A percentile compares a stretch with the other conserved stretches of the same genome.
These are phyloP conservation scores for Chouioia cunea DNA, from an alignment of 2,888 invertebrate genomes.

Conservation along the genomic window DNA sequence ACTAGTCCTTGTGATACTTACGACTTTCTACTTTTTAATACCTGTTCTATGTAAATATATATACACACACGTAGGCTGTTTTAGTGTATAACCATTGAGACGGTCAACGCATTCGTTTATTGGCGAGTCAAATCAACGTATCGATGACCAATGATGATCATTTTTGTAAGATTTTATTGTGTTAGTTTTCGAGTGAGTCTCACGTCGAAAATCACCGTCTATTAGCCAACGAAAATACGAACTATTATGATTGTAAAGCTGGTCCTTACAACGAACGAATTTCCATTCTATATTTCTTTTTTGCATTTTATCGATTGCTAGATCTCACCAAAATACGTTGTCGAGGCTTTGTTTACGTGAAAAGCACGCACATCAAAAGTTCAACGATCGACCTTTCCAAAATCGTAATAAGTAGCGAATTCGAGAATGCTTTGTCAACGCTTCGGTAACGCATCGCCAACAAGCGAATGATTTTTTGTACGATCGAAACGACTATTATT, in stretches of 20 bases:
- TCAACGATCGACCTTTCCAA: too few species aligned
- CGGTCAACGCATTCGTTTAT: slow-evolving; percentile 47
- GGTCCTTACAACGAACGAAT: slow-evolving; percentile 43
- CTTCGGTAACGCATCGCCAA: slow-evolving; percentile 46
- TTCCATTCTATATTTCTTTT: slow-evolving; percentile 15
- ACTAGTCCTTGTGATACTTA: slow-evolving; percentile 66
- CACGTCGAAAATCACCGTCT: slow-evolving; percentile 41
- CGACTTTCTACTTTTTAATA: slow-evolving; percentile 65
- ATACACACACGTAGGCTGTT: slow-evolving; percentile 55
- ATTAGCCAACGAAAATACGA: slow-evolving; percentile 42
- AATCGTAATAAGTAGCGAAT: too few species aligned
- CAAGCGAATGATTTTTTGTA: slow-evolving; percentile 52
- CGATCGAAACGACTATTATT: slow-evolving; percentile 46
- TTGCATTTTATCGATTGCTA: slow-evolving; percentile 18
- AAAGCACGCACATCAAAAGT: too few species aligned
- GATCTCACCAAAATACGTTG: background rate
- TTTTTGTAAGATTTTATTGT: slow-evolving; percentile 38
- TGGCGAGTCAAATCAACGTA: slow-evolving; percentile 43
- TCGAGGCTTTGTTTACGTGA: too few species aligned
- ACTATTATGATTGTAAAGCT: slow-evolving; percentile 39
- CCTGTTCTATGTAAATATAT: slow-evolving; percentile 57
- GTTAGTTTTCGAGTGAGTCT: slow-evolving; percentile 43
- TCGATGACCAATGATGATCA: slow-evolving; percentile 29
- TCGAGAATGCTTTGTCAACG: too few species aligned
- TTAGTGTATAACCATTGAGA: slow-evolving; percentile 50